These are phyloP conservation scores for Nemotelus pantherinus DNA, from an alignment of 2,888 invertebrate genomes.

Conservation along the genomic window DNA sequence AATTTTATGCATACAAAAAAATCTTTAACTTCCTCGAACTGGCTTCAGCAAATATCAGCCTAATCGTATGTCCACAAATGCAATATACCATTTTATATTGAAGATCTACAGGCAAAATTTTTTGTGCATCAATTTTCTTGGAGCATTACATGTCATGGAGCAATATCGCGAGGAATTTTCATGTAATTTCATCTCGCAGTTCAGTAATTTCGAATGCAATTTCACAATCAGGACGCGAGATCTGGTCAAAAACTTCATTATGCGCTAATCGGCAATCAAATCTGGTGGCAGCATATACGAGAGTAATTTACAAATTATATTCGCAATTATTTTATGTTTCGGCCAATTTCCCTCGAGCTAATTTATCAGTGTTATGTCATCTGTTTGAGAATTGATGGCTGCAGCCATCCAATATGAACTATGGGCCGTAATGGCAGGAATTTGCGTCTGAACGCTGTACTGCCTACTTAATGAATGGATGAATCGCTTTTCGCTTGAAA, in stretches of 20 bases:
- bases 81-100: too few relatives aligned
- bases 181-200: slow-evolving; percentile 31
- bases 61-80: too few relatives aligned
- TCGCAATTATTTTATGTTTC: slow-evolving; percentile 66
- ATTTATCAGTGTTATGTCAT: slow-evolving; percentile 66
- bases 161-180: slow-evolving; percentile 36
- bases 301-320: slow-evolving; percentile 63
- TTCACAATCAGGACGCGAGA: slow-evolving; percentile 17
- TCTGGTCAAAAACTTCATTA: slow-evolving; percentile 39
- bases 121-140: too few relatives aligned
- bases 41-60: too few relatives aligned
- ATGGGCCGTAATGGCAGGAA: slow-evolving; percentile 47
- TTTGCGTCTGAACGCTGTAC: neutral
- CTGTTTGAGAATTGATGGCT: slow-evolving; percentile 63
- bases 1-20: too few relatives aligned
- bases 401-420: slow-evolving; percentile 53
- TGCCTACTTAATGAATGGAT: slow-evolving; percentile 47
- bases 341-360: slow-evolving; percentile 65
- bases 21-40: too few relatives aligned
- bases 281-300: slow-evolving; percentile 40
- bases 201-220: slow-evolving; percentile 31
- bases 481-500: slow-evolving; percentile 35
- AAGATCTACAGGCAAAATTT: too few relatives aligned
- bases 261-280: slow-evolving; percentile 41
- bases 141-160: slow-evolving; percentile 19